Percentiles rank a stretch among this genome's conserved stretches.
Evolutionary conservation across 1,140 invertebrate species (phyloP).

Genomic region (Aphelenchoides fujianensis): DNA sequence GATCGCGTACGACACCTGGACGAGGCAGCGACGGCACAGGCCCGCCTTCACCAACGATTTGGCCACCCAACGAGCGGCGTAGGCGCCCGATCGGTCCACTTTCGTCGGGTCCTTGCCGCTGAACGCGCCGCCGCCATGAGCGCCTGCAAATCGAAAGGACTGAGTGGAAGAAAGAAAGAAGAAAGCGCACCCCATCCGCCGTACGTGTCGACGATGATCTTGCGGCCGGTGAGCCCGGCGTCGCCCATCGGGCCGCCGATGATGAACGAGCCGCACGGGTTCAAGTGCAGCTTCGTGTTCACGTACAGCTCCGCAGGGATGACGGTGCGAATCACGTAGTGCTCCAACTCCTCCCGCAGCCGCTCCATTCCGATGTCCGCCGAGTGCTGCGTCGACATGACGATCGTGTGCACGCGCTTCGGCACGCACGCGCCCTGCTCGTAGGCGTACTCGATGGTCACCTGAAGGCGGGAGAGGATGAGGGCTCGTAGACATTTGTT

Average conservation of each 20-base stretch:
- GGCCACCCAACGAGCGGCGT: conserved; percentile 92
- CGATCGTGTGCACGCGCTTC: conserved; percentile 88
- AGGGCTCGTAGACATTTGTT: no score
- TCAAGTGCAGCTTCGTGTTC: conserved; percentile 87
- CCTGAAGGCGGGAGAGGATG: conserved; percentile 62
- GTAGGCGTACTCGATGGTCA: conserved; percentile 66
- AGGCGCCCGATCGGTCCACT: conserved; percentile 90
- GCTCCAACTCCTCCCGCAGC: conserved; percentile 78
- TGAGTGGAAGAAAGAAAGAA: no score
- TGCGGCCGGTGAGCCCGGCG: conserved; percentile 88
- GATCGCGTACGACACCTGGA: conserved; percentile 68
- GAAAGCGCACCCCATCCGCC: conserved; percentile 96
- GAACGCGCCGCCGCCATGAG: conserved; percentile 93
- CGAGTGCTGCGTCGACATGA: conserved; percentile 92
- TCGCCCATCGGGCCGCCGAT: conserved; percentile 73
- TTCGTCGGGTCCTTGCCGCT: conserved; percentile 94
- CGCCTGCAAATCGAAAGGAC: no score
- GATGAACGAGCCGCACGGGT: conserved; percentile 91
- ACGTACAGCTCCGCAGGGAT: conserved; percentile 90
- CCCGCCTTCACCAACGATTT: conserved; percentile 77
- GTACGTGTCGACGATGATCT: conserved; percentile 98
- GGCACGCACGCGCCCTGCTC: conserved; percentile 76
- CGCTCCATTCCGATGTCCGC: conserved; percentile 83
- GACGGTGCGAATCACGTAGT: conserved; percentile 86
- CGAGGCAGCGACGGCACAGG: conserved; percentile 79